Base-by-base conservation (phyloP, 2,797 vertebrate genomes). In the Eulemur albifrons region DNA sequence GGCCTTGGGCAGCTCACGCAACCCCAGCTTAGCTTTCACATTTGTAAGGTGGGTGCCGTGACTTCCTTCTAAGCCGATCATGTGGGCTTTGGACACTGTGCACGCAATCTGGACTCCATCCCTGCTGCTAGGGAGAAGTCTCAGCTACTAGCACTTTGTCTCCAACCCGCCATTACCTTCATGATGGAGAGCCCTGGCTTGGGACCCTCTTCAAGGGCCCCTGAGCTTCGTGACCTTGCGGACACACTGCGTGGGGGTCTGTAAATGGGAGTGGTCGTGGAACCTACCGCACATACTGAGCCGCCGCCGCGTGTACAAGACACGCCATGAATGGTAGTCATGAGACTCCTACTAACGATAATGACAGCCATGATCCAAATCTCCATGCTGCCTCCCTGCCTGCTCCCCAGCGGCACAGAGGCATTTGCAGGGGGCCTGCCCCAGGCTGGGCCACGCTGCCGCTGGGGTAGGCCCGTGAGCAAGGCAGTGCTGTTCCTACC, bases 311-410 rank as follows among this genome's bases (percentile, higher is more conserved):
- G 1, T 15, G 13, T 67, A 0, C 48, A 18, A 30, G 35, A 18
- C 80, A 3, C n/a, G 50, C 65, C 0, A 0, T n/a, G 30, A 10
- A 2, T 52, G 52, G n/a, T 43, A 7, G 30, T 67, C 70, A 1
- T 11, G 12, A 65, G 67, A 82, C 20, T 32, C 3, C 14, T 4
- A 6, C 27, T 15, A 20, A 8, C 2, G 38, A 21, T 35, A 11
- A 9, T 38, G 4, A 20, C 4, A 21, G 13, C 63, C 14, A 0
- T 0, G 11, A 32, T 35, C 30, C 52, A 4, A 4, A 30, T 35
- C 63, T 59, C 45, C n/a, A 30, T 3, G 32, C 23, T 32, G 8
- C 48, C 32, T 54, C 27, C 54, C 70, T 27, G 7, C 81, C 25
- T 10, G 15, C 40, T n/a, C 70, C 76, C 52, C 3, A 17, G 75